phyloP scores from a whole-genome alignment of 1,140 invertebrate species.

The Lordiphosa collinella region DNA sequence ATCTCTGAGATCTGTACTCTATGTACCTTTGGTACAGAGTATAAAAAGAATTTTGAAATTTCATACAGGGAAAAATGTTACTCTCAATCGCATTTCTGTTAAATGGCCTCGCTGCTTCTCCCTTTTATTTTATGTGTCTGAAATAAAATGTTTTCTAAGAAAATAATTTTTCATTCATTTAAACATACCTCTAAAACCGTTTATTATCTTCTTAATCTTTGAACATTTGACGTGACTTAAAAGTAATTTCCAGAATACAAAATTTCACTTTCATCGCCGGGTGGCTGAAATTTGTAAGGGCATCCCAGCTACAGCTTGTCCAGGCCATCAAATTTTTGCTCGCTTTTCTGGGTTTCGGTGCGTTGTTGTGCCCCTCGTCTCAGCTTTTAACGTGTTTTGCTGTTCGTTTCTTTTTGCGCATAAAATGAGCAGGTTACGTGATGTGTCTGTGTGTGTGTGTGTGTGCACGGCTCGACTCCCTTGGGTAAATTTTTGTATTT shows the following conservation, averaged over 20 bases:
- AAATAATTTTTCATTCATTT: neutral
- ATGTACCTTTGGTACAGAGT: too few relatives aligned
- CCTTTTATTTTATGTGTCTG: too few relatives aligned
- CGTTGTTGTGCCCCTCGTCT: slow-evolving; percentile 52
- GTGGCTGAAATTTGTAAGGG: neutral
- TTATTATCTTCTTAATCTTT: slow-evolving; percentile 8
- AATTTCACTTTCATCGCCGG: too few relatives aligned
- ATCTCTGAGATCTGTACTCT: too few relatives aligned
- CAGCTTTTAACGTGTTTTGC: slow-evolving; percentile 75
- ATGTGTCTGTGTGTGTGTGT: slow-evolving; percentile 9
- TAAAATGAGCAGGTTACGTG: slow-evolving; percentile 63
- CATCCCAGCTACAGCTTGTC: slow-evolving; percentile 2
- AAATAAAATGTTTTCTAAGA: too few relatives aligned
- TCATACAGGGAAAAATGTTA: too few relatives aligned
- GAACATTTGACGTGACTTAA: too few relatives aligned
- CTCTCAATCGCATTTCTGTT: too few relatives aligned
- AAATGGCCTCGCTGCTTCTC: too few relatives aligned
- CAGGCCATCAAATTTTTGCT: neutral
- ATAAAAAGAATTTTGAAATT: too few relatives aligned
- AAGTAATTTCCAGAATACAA: too few relatives aligned
- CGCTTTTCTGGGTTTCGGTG: slow-evolving; percentile 6
- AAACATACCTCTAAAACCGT: too few relatives aligned
- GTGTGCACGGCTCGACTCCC: slow-evolving; percentile 50
- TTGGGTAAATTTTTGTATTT: slow-evolving; percentile 73
- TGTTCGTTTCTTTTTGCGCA: slow-evolving; percentile 73